Evolutionary conservation across 2,113 vertebrate genomes (phyloP), one percentile per base, ranked within the genome.

Genomic region (Archilochus colubris): DNA sequence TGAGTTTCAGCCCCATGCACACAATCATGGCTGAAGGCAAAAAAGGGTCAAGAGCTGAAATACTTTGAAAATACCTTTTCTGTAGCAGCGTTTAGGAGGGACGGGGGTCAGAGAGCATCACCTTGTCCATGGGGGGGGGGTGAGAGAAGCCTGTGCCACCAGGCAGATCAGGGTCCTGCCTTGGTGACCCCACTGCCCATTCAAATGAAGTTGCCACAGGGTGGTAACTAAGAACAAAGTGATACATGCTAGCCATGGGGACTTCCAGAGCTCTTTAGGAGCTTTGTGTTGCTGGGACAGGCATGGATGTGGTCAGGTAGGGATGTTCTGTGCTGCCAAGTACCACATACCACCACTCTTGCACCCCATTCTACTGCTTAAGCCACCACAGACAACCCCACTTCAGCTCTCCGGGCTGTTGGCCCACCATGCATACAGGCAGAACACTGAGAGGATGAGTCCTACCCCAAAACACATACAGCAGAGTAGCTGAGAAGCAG

Each of bases 361-460:
- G 46, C 9, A 53, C 13, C 38, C 25, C 2, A 6, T 10, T 68
- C 61, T 27, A 0, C 51, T 43, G 27, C 5, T 1, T 1, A 0
- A 33, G 51, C 55, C 36, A 43, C 53, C 73, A 40, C 54, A 43
- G 12, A 51, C 58, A 12, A 46, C 20, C 10, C 81, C 23, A 6
- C 20, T 23, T 5, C 31, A 27, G 64, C 59, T 50, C 2, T 7
- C 18, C 3, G 5, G 25, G 55, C 14, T 68, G 74, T 59, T 50
- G n/a, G 30, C 30, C 28, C 30, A 7, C 33, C 6, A 30, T 2
- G 3, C 38, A 23, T 6, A 62, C 51, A 0, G 1, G 10, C 3
- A 10, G 73, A 59, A 36, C 9, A 16, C 50, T 3, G 11, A 15
- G 69, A 64, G 31, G 38, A 6, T 11, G 55, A 58, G 7, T 44